A percentile compares a stretch with the other conserved stretches of the same genome.
phyloP scores from a whole-genome alignment of 2,888 invertebrate genomes.

The Lamellibrachia satsuma region DNA sequence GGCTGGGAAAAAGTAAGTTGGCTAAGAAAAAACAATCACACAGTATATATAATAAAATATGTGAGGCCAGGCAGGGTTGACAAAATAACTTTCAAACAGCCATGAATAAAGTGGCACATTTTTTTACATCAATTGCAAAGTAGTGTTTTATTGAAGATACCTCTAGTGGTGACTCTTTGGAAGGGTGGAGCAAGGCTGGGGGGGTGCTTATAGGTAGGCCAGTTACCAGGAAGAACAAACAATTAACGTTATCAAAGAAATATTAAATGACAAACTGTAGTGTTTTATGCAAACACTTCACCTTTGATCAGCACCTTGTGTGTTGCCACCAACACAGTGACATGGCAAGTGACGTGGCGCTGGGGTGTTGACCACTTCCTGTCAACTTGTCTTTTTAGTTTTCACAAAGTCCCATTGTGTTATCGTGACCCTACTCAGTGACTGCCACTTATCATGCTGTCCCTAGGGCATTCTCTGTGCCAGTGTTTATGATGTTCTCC shows the following conservation, averaged over 20 bases:
- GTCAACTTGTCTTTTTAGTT: neutral
- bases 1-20: too few species aligned
- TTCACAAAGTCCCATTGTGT: constrained; percentile 5
- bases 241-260: constrained; percentile 4
- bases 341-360: neutral
- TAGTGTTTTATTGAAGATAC: neutral
- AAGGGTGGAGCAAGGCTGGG: neutral
- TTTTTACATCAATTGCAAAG: neutral
- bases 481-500: neutral
- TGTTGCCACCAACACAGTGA: neutral
- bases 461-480: neutral
- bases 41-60: too few species aligned
- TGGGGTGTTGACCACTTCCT: constrained; percentile 17
- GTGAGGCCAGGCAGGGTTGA: neutral
- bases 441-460: neutral
- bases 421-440: neutral
- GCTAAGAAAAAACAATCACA: too few species aligned
- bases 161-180: neutral
- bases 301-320: neutral
- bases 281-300: neutral
- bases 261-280: neutral
- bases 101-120: neutral
- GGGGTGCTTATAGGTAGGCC: too few species aligned
- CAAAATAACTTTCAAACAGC: neutral
- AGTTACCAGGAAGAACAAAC: neutral